Percentiles rank a stretch among this genome's conserved stretches.
Conservation (phyloP, 2,888 invertebrate genomes). For the Stictocephala bisonia region DNA sequence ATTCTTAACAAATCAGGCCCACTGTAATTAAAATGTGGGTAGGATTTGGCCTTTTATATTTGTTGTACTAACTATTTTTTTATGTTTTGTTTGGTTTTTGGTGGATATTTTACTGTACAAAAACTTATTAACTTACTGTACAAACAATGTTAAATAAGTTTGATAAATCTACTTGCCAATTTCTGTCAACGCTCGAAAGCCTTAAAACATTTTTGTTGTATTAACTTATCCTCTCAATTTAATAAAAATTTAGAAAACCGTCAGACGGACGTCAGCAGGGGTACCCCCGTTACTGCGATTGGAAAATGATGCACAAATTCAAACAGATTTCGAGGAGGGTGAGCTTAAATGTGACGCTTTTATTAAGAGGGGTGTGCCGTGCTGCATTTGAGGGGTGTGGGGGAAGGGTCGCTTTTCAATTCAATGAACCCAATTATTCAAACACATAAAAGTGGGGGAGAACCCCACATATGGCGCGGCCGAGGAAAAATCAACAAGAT, state of each 20-base stretch:
- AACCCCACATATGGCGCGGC: conserved; percentile 1
- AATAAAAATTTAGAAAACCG: conserved; percentile 7
- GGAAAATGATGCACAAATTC: conserved; percentile 40
- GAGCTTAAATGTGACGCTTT: conserved; percentile 44
- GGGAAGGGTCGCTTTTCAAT: conserved; percentile 41
- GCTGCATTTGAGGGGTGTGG: not conserved
- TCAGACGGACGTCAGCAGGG: not conserved
- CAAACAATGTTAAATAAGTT: too few species aligned
- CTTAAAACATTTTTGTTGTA: too few species aligned
- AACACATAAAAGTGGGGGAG: conserved; percentile 43
- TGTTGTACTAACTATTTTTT: too few species aligned
- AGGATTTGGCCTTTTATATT: too few species aligned
- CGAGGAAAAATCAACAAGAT: conserved; percentile 43
- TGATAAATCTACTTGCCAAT: too few species aligned
- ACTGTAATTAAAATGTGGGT: too few species aligned
- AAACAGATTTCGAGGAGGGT: conserved; percentile 20
- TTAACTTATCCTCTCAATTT: too few species aligned
- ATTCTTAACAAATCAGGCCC: too few species aligned
- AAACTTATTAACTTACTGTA: too few species aligned
- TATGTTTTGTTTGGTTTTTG: too few species aligned
- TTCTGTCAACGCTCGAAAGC: too few species aligned
- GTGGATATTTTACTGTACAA: too few species aligned
- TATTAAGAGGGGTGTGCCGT: conserved; percentile 34
- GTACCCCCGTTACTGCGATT: conserved; percentile 20
- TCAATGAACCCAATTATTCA: conserved; percentile 52